Evolutionary conservation across 2,888 invertebrate species (phyloP).

Genomic region (Campoplex nolae): DNA sequence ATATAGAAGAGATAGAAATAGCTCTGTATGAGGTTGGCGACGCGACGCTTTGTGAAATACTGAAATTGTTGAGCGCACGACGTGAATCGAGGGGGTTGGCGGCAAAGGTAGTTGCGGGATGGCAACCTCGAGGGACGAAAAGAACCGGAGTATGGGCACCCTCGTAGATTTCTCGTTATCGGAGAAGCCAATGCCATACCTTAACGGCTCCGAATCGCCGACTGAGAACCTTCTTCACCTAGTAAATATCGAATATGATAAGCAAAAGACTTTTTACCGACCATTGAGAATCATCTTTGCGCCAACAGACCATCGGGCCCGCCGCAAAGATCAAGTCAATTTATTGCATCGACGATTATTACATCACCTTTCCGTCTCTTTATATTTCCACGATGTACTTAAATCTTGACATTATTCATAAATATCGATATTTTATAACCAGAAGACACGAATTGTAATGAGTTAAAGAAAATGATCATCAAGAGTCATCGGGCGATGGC

Average conservation of each 20-base stretch:
- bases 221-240: conserved; percentile 51
- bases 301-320: neutral
- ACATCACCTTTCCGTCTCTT: conserved; percentile 24
- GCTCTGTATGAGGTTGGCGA: conserved; percentile 41
- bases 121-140: conserved; percentile 54
- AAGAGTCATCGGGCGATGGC: no score
- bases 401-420: neutral
- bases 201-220: conserved; percentile 61
- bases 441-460: no score
- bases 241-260: conserved; percentile 67
- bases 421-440: neutral
- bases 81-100: neutral
- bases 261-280: conserved; percentile 60
- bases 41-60: conserved; percentile 60
- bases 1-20: conserved; percentile 27
- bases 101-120: conserved; percentile 28
- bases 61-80: conserved; percentile 45
- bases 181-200: conserved; percentile 62
- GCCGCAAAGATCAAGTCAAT: conserved; percentile 41
- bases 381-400: conserved; percentile 7
- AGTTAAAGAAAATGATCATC: neutral
- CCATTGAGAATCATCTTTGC: conserved; percentile 40
- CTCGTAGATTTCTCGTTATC: conserved; percentile 67
- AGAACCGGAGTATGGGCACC: conserved; percentile 26
- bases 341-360: conserved; percentile 54